Evolutionary conservation across 2,113 vertebrate genomes (phyloP).

Genomic region (Orientallactaga bullata): DNA sequence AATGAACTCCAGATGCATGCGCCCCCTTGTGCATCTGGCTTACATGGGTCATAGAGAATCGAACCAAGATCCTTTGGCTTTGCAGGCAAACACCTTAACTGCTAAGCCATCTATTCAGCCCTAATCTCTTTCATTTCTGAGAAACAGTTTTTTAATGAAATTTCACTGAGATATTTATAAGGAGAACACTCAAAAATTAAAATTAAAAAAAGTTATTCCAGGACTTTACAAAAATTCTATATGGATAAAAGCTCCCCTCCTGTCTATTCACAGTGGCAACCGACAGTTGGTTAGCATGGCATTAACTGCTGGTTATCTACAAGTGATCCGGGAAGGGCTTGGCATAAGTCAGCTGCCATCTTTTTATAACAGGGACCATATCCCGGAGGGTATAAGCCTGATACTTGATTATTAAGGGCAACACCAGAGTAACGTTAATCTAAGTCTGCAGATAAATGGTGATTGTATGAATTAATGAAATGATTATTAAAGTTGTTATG

Average conservation of each 20-base stretch:
- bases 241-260: not conserved
- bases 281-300: not conserved
- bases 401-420: not conserved
- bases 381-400: not conserved
- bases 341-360: not conserved
- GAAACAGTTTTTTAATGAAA: slow-evolving; percentile 29
- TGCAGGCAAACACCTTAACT: too few species aligned
- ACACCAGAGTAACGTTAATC: not conserved
- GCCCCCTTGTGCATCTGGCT: too few species aligned
- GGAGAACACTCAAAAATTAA: not conserved
- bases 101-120: too few species aligned
- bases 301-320: not conserved
- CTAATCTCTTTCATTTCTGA: slow-evolving; percentile 9
- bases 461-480: too few species aligned
- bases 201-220: not conserved
- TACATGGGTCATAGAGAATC: too few species aligned
- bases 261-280: not conserved
- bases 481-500: too few species aligned
- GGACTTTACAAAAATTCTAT: not conserved
- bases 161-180: not conserved
- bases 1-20: too few species aligned
- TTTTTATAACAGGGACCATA: not conserved
- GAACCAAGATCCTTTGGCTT: too few species aligned
- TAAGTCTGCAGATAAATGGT: not conserved
- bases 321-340: not conserved